These are phyloP conservation scores for Cynopterus brachyotis DNA, from an alignment of 2,113 vertebrate genomes.

Conservation along the genomic window DNA sequence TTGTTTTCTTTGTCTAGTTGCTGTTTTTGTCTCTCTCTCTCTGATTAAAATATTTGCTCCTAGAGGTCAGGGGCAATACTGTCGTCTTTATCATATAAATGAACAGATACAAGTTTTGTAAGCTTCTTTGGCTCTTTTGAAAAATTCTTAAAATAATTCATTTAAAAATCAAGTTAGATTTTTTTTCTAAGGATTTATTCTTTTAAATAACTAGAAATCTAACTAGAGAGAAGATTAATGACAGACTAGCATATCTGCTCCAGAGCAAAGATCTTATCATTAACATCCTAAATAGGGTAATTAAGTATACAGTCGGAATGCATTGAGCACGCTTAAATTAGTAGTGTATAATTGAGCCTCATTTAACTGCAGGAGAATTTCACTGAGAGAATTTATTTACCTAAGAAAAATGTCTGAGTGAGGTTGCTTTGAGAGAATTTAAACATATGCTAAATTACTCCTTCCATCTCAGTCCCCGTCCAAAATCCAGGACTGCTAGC, in stretches of 20 bases:
- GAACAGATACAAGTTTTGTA: neutral
- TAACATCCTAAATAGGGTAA: slow-evolving; percentile 69
- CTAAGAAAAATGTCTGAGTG: slow-evolving; percentile 57
- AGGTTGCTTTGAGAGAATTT: slow-evolving; percentile 52
- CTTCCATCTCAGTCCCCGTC: neutral
- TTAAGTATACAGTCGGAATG: slow-evolving; percentile 65
- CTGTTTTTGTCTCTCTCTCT: neutral
- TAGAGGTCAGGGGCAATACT: neutral
- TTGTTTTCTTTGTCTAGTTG: neutral
- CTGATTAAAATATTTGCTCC: neutral
- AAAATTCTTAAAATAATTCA: neutral
- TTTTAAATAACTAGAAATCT: slow-evolving; percentile 49
- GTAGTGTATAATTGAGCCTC: slow-evolving; percentile 67
- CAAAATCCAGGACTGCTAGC: rapidly evolving
- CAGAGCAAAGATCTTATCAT: slow-evolving; percentile 58
- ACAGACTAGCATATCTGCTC: slow-evolving; percentile 1
- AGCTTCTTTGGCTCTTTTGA: neutral
- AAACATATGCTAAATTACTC: neutral
- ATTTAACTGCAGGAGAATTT: slow-evolving; percentile 68
- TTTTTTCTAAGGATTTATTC: slow-evolving; percentile 31
- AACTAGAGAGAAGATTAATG: slow-evolving; percentile 73
- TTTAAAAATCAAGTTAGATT: neutral
- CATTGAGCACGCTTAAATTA: slow-evolving; percentile 53
- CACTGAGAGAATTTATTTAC: slow-evolving; percentile 71
- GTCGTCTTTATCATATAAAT: neutral